Evolutionary conservation across 2,888 invertebrate species (phyloP).

Genomic region (Melangyna quadrimaculata): DNA sequence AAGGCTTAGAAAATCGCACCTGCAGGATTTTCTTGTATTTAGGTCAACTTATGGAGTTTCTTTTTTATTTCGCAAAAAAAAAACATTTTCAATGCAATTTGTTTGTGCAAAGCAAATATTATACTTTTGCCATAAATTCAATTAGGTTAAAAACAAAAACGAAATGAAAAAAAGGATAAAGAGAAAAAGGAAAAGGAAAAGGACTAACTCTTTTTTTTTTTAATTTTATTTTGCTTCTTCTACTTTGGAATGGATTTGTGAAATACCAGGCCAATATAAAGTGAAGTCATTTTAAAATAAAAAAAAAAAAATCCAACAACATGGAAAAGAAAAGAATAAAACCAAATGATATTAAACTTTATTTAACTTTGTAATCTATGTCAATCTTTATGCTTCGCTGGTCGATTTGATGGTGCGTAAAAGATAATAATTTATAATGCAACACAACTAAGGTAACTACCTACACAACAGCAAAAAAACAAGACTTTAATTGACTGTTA

Average conservation of each 20-base stretch:
- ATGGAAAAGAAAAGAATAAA: background rate
- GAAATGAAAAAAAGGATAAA: background rate
- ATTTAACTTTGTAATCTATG: constrained; percentile 45
- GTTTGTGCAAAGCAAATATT: constrained; percentile 16
- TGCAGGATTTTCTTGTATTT: constrained; percentile 44
- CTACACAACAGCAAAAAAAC: too few species aligned
- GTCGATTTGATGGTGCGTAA: constrained; percentile 52
- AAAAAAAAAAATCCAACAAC: background rate
- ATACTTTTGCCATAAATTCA: constrained; percentile 27
- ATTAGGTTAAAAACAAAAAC: constrained; percentile 14
- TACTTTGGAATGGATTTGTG: background rate
- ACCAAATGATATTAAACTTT: constrained; percentile 14
- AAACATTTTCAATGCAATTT: constrained; percentile 22
- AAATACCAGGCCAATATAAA: background rate
- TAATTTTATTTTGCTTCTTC: background rate
- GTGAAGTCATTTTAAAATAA: background rate
- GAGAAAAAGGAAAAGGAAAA: background rate
- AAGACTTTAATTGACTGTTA: constrained; percentile 49
- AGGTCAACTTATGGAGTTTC: constrained; percentile 43
- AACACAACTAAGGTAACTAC: background rate
- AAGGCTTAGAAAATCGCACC: constrained; percentile 19
- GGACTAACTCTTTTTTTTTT: background rate
- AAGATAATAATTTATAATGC: constrained; percentile 39
- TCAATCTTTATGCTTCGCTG: constrained; percentile 57
- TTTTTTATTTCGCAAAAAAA: background rate